Evolutionary conservation across 2,888 invertebrate genomes (phyloP).

Genomic region (Ligdia adustata): DNA sequence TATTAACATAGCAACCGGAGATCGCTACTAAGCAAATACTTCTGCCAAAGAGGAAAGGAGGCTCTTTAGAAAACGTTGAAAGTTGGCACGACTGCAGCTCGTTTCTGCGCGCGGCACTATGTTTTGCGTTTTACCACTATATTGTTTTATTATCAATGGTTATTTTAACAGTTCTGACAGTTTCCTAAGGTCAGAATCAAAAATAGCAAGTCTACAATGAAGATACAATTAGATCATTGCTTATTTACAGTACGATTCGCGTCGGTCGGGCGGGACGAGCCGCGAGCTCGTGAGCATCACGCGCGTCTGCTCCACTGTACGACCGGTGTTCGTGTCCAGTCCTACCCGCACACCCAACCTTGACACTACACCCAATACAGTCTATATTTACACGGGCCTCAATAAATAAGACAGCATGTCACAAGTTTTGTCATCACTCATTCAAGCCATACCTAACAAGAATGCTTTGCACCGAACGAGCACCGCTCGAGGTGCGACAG

Average conservation of each 20-base stretch:
- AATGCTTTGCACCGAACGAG: slow-evolving; percentile 28
- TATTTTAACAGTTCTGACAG: slow-evolving; percentile 27
- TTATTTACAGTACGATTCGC: slow-evolving; percentile 73
- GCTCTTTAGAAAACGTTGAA: slow-evolving; percentile 74
- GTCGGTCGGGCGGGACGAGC: slow-evolving; percentile 50
- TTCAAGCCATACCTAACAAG: slow-evolving; percentile 24
- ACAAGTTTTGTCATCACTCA: slow-evolving; percentile 27
- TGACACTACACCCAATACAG: slow-evolving; percentile 59
- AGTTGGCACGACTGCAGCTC: slow-evolving; percentile 54
- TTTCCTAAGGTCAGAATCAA: slow-evolving; percentile 53
- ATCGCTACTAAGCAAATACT: slow-evolving; percentile 49
- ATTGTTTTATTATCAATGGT: slow-evolving; percentile 28
- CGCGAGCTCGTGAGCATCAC: slow-evolving; percentile 49
- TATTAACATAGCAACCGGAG: slow-evolving; percentile 54
- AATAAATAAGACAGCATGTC: slow-evolving; percentile 32
- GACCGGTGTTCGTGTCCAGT: slow-evolving; percentile 61
- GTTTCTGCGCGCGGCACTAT: slow-evolving; percentile 39
- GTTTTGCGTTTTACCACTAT: slow-evolving; percentile 39
- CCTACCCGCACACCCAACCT: slow-evolving; percentile 55
- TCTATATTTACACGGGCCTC: slow-evolving; percentile 42
- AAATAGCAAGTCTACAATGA: slow-evolving; percentile 67
- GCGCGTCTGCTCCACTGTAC: slow-evolving; percentile 53
- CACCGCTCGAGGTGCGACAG: slow-evolving; percentile 13
- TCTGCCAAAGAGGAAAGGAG: slow-evolving; percentile 59
- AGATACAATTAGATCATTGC: slow-evolving; percentile 80